Percentiles rank a stretch among this genome's conserved stretches.
phyloP scores from a whole-genome alignment of 2,888 invertebrate genomes.

The Drosophila falleni region DNA sequence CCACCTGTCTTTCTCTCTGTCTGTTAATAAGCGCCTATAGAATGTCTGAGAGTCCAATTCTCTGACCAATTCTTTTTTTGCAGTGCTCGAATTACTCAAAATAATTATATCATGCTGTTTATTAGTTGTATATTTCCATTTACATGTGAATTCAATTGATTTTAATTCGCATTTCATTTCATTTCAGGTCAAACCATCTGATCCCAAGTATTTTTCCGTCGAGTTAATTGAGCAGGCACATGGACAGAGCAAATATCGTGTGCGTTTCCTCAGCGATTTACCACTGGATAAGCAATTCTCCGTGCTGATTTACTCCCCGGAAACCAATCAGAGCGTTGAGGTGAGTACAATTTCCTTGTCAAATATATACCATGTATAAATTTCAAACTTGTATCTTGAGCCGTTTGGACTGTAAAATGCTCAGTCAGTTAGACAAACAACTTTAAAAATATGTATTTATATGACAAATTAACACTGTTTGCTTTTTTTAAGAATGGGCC shows the following conservation, averaged over 20 bases:
- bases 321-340: constrained; percentile 84
- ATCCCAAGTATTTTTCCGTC: constrained; percentile 80
- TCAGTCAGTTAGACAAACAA: no score
- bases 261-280: constrained; percentile 77
- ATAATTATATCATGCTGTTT: background rate
- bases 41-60: constrained; percentile 13
- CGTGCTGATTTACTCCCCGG: constrained; percentile 83
- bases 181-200: constrained; percentile 83
- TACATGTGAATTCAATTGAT: constrained; percentile 20
- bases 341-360: constrained; percentile 65
- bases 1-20: background rate
- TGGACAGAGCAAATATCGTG: constrained; percentile 83
- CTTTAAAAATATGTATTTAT: no score
- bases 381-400: no score
- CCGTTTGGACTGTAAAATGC: no score
- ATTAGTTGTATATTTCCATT: background rate
- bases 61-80: background rate
- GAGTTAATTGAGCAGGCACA: constrained; percentile 81
- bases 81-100: background rate
- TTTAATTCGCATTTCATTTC: constrained; percentile 22
- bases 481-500: no score
- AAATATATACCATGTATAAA: background rate
- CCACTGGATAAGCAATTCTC: constrained; percentile 82
- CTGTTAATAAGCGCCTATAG: constrained; percentile 30
- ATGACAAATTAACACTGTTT: no score